Evolutionary conservation across 2,797 vertebrate species (phyloP).

Genomic region (Gymnothorax reevesii): DNA sequence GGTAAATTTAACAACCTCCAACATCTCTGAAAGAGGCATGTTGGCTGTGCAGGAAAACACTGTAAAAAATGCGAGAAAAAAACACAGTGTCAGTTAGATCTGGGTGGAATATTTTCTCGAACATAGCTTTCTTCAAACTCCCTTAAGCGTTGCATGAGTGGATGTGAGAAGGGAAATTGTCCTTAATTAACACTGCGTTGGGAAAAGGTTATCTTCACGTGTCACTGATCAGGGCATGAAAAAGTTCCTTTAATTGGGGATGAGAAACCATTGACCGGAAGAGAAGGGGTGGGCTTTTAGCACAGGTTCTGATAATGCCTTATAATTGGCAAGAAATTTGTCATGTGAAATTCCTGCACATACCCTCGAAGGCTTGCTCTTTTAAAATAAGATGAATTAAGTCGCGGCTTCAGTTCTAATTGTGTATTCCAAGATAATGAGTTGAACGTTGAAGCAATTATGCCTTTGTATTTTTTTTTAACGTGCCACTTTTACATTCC

Average conservation of each 20-base stretch:
- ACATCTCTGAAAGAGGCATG: slow-evolving; percentile 45
- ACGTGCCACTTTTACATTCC: slow-evolving; percentile 49
- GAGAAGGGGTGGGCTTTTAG: slow-evolving; percentile 48
- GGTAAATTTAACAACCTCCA: slow-evolving; percentile 47
- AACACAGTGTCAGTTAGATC: slow-evolving; percentile 27
- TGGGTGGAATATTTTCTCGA: slow-evolving; percentile 32
- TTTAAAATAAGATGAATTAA: slow-evolving; percentile 68
- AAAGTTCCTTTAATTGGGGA: slow-evolving; percentile 63
- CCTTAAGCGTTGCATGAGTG: slow-evolving; percentile 40
- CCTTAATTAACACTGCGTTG: slow-evolving; percentile 58
- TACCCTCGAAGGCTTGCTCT: slow-evolving; percentile 58
- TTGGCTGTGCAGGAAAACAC: slow-evolving; percentile 36
- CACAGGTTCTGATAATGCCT: slow-evolving; percentile 58
- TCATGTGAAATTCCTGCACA: slow-evolving; percentile 55
- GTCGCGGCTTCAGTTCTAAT: slow-evolving; percentile 63
- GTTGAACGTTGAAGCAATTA: slow-evolving; percentile 69
- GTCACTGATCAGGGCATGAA: slow-evolving; percentile 46
- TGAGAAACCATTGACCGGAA: slow-evolving; percentile 51
- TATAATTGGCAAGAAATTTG: slow-evolving; percentile 66
- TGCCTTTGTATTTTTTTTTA: slow-evolving; percentile 43
- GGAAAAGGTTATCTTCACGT: slow-evolving; percentile 59
- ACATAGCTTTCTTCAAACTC: slow-evolving; percentile 31
- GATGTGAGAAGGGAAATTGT: slow-evolving; percentile 48
- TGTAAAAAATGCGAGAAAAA: slow-evolving; percentile 12
- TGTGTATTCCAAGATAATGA: slow-evolving; percentile 67